Percentiles rank a stretch among this genome's conserved stretches.
phyloP scores from a whole-genome alignment of 2,888 invertebrate genomes.

The Matsumyia berberina region DNA sequence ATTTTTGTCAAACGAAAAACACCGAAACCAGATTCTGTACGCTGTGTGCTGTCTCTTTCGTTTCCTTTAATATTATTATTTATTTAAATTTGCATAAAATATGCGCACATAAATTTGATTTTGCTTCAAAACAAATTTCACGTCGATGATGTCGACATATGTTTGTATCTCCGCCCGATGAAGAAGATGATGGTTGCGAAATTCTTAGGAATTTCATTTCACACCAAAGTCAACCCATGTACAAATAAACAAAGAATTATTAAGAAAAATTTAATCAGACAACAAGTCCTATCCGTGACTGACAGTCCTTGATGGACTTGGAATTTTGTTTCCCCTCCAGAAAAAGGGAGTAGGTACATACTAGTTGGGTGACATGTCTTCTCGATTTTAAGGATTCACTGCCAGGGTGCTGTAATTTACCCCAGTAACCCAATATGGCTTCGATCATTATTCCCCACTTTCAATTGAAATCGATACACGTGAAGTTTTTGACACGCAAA shows the following conservation, averaged over 20 bases:
- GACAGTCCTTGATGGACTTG: background rate
- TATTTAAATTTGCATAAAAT: constrained; percentile 68
- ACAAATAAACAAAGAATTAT: constrained; percentile 27
- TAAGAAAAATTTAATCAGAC: constrained; percentile 9
- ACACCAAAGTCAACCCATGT: too few species aligned
- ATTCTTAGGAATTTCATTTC: constrained; percentile 50
- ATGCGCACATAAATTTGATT: constrained; percentile 66
- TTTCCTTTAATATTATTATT: constrained; percentile 46
- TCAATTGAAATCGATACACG: constrained; percentile 58
- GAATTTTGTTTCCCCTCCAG: background rate
- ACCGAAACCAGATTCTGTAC: constrained; percentile 35
- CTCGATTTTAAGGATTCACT: constrained; percentile 37
- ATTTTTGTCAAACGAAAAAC: constrained; percentile 44
- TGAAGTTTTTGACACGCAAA: constrained; percentile 31
- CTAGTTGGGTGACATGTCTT: constrained; percentile 10
- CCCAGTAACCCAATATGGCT: constrained; percentile 69
- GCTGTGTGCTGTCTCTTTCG: background rate
- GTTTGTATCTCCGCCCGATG: background rate
- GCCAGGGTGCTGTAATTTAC: constrained; percentile 25
- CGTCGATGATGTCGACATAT: constrained; percentile 44
- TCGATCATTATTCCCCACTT: constrained; percentile 34
- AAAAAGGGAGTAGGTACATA: background rate
- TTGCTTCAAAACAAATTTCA: constrained; percentile 44
- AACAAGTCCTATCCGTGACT: constrained; percentile 5
- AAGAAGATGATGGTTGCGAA: constrained; percentile 36